A percentile compares a stretch with the other conserved stretches of the same genome.
Evolutionary conservation across 2,888 invertebrate species (phyloP).

Genomic region (Disparrhopalites patrizii): DNA sequence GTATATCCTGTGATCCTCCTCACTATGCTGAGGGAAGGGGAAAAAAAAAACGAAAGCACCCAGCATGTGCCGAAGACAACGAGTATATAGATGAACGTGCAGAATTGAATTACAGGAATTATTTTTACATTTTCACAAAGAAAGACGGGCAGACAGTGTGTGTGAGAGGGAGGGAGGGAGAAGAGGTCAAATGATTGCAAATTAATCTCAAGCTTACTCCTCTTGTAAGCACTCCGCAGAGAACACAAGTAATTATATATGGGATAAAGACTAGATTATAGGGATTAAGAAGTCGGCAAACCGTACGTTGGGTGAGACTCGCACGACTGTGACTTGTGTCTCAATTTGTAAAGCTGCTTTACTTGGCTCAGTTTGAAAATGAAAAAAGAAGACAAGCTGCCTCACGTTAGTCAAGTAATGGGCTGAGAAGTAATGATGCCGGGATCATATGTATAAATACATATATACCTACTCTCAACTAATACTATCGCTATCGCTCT

Average conservation of each 20-base stretch:
- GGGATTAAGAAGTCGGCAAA: conserved; percentile 19
- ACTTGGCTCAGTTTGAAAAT: conserved; percentile 20
- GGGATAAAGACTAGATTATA: conserved; percentile 9
- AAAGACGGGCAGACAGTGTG: conserved; percentile 13
- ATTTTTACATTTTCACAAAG: conserved; percentile 7
- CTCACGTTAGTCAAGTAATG: conserved; percentile 18
- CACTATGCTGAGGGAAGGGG: no score
- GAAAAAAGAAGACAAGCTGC: conserved; percentile 20
- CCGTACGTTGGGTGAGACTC: conserved; percentile 10
- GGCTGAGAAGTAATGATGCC: conserved; percentile 1
- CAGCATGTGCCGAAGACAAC: conserved; percentile 1
- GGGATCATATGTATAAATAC: conserved; percentile 2
- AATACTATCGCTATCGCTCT: no score
- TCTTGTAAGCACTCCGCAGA: conserved; percentile 10
- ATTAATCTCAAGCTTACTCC: conserved; percentile 17
- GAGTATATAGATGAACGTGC: background rate
- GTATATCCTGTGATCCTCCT: no score
- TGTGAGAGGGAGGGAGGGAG: no score
- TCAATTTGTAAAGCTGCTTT: conserved; percentile 27
- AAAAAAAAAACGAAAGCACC: no score
- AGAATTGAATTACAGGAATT: background rate
- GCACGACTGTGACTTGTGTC: conserved; percentile 18
- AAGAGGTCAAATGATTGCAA: conserved; percentile 19
- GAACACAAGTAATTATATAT: conserved; percentile 11
- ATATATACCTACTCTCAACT: no score